Evolutionary conservation across 2,113 vertebrate genomes (phyloP).

Genomic region (Odocoileus virginianus): DNA sequence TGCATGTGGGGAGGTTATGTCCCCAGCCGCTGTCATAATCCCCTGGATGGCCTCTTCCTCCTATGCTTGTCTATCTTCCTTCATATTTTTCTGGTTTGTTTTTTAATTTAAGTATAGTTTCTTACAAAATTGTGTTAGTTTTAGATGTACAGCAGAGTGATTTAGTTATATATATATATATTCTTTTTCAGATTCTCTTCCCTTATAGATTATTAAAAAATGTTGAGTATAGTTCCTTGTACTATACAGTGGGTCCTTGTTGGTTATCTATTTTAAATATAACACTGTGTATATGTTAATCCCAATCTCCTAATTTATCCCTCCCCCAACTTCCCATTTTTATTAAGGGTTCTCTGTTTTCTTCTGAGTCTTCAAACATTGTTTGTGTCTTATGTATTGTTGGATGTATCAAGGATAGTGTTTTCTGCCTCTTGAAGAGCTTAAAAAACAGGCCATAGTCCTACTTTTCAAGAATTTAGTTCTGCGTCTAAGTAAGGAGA

Average conservation of each 20-base stretch:
- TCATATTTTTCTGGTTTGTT: background rate
- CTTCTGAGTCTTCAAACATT: conserved; percentile 1
- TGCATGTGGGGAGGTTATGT: accelerated
- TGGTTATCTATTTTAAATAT: background rate
- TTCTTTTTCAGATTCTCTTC: background rate
- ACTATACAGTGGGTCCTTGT: background rate
- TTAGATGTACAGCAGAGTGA: background rate
- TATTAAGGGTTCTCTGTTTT: background rate
- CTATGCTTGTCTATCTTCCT: background rate
- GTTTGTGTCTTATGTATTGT: conserved; percentile 22
- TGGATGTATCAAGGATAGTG: background rate
- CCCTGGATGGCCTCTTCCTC: background rate
- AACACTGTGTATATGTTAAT: background rate
- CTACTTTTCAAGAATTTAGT: background rate
- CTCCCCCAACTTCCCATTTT: background rate
- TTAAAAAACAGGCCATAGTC: conserved; percentile 6
- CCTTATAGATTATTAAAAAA: background rate
- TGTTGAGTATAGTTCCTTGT: background rate
- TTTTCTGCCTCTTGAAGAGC: conserved; percentile 10
- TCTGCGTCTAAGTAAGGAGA: background rate
- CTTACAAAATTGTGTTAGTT: background rate
- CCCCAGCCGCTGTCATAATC: too few relatives aligned
- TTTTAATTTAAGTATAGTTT: background rate
- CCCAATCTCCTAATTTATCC: background rate
- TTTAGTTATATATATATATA: background rate